A percentile compares a stretch with the other conserved stretches of the same genome.
Conservation (phyloP, 2,888 invertebrate species). For the Galeruca laticollis region DNA sequence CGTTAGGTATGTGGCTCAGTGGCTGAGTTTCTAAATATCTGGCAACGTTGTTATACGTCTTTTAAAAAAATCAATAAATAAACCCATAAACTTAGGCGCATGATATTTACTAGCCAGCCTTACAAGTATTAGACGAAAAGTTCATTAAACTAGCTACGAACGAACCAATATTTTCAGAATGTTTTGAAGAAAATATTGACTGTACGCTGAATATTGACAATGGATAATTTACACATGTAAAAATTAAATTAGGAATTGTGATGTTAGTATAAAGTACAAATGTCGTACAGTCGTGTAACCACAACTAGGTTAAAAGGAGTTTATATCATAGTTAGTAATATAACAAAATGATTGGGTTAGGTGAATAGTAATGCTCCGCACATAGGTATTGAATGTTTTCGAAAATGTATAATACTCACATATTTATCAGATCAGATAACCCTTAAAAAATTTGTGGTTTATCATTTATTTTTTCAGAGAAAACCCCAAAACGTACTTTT, state of each 20-base stretch:
- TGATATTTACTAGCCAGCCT: constrained; percentile 15
- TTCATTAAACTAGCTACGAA: constrained; percentile 20
- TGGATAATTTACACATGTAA: constrained; percentile 9
- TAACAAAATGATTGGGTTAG: neutral
- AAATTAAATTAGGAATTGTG: constrained; percentile 12
- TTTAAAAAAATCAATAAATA: constrained; percentile 27
- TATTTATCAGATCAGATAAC: too few species aligned
- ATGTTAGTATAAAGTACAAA: constrained; percentile 2
- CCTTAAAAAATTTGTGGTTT: too few species aligned
- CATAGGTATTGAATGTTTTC: too few species aligned
- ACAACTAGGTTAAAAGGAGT: neutral
- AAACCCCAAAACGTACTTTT: neutral
- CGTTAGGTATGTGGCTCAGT: neutral
- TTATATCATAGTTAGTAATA: neutral
- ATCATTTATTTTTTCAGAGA: too few species aligned
- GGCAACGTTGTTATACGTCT: constrained; percentile 18
- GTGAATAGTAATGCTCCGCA: too few species aligned
- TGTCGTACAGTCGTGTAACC: neutral
- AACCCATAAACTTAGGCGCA: constrained; percentile 14
- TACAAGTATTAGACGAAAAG: constrained; percentile 20
- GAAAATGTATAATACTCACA: too few species aligned
- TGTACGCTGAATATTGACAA: constrained; percentile 8
- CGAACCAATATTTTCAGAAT: constrained; percentile 13
- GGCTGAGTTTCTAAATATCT: constrained; percentile 10
- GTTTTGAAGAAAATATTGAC: constrained; percentile 23